Evolutionary conservation across 2,888 invertebrate genomes (phyloP).

Genomic region (Panopea generosa): DNA sequence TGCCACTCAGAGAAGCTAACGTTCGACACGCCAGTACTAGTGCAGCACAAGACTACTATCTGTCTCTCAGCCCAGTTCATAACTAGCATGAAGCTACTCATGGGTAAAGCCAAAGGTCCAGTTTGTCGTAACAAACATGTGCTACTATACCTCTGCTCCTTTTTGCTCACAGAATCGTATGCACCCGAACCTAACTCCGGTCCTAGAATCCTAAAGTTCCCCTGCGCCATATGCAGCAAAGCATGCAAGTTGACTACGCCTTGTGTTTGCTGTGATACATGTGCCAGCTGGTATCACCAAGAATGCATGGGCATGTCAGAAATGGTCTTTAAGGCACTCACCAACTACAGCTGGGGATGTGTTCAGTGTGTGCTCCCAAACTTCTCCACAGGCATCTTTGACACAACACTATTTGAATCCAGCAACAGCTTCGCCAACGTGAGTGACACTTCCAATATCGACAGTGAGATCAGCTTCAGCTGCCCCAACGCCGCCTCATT

Average conservation of each 20-base stretch:
- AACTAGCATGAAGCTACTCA: not conserved
- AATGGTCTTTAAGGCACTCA: not conserved
- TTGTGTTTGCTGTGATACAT: not conserved
- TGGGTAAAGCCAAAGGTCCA: conserved; percentile 2
- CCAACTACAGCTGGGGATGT: conserved; percentile 3
- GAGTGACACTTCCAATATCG: not conserved
- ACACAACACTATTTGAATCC: conserved; percentile 1
- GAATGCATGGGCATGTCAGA: too few relatives aligned
- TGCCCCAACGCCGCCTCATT: too few relatives aligned
- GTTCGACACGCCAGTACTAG: too few relatives aligned
- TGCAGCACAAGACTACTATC: too few relatives aligned
- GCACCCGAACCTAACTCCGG: too few relatives aligned
- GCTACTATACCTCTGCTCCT: not conserved
- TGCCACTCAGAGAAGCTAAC: too few relatives aligned
- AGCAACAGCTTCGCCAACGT: not conserved
- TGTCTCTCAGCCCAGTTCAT: conserved; percentile 8
- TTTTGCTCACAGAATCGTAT: too few relatives aligned
- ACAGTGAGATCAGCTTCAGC: not conserved
- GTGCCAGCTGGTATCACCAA: conserved; percentile 1
- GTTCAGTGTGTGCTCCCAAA: conserved; percentile 36
- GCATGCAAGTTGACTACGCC: conserved; percentile 6
- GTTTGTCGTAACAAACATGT: conserved; percentile 1
- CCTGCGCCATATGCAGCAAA: too few relatives aligned
- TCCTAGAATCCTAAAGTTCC: too few relatives aligned
- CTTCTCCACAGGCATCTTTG: conserved; percentile 22